These are phyloP conservation scores for Agrotis ipsilon DNA, from an alignment of 2,888 invertebrate genomes.

Conservation along the genomic window DNA sequence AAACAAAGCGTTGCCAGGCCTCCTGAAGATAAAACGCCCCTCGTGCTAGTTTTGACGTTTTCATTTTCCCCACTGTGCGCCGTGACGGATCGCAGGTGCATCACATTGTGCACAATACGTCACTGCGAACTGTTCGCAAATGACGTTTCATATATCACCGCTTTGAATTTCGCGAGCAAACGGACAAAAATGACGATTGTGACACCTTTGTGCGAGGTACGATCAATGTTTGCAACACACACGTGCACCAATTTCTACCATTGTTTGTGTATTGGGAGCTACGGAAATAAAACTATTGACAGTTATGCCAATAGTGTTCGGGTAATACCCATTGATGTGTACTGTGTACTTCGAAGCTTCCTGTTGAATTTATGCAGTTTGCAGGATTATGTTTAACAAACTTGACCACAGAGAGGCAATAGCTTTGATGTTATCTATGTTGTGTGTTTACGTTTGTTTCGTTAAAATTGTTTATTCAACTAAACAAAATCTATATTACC, in stretches of 20 bases:
- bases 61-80: constrained; percentile 68
- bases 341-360: not conserved
- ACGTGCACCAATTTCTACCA: constrained; percentile 44
- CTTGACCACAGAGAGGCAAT: not conserved
- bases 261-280: constrained; percentile 45
- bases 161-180: constrained; percentile 58
- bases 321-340: not conserved
- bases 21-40: constrained; percentile 55
- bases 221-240: constrained; percentile 42
- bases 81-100: constrained; percentile 76
- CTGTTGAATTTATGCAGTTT: constrained; percentile 23
- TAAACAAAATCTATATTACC: too few relatives aligned
- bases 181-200: constrained; percentile 63
- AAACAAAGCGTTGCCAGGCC: constrained; percentile 56
- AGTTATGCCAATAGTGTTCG: constrained; percentile 27
- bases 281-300: constrained; percentile 37
- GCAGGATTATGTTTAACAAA: not conserved
- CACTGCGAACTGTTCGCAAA: constrained; percentile 67
- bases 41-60: constrained; percentile 68
- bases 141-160: constrained; percentile 72
- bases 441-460: not conserved
- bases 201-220: constrained; percentile 56
- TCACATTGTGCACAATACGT: constrained; percentile 66
- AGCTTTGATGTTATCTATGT: not conserved
- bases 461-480: too few relatives aligned